Conservation (phyloP, 1,140 invertebrate species). For the Drosophila elegans region DNA sequence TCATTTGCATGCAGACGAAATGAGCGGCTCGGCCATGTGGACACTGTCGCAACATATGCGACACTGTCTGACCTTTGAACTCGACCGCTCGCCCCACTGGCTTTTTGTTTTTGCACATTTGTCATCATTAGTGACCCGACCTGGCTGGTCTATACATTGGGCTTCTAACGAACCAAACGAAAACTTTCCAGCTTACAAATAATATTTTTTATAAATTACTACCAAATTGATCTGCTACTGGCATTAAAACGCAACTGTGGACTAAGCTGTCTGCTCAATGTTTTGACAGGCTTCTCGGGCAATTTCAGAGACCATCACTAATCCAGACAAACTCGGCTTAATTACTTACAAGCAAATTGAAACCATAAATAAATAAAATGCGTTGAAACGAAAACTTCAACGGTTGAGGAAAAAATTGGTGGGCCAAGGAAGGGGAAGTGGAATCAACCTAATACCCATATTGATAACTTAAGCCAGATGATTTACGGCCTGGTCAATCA, state of each 20-base stretch:
- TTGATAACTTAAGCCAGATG: slow-evolving; percentile 79
- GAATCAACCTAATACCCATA: slow-evolving; percentile 62
- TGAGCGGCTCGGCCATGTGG: slow-evolving; percentile 55
- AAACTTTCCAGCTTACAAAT: no score
- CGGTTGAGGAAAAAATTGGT: slow-evolving; percentile 35
- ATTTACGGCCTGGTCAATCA: slow-evolving; percentile 62
- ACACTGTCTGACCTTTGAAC: slow-evolving; percentile 70
- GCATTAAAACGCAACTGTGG: slow-evolving; percentile 14
- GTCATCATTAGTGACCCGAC: slow-evolving; percentile 73
- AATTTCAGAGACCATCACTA: slow-evolving; percentile 61
- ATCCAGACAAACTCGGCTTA: slow-evolving; percentile 79
- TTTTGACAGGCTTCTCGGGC: slow-evolving; percentile 58
- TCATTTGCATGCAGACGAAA: slow-evolving; percentile 81
- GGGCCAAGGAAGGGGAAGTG: background rate
- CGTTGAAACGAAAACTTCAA: slow-evolving; percentile 66
- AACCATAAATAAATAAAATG: slow-evolving; percentile 79
- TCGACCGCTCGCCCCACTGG: slow-evolving; percentile 18
- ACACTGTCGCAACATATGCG: slow-evolving; percentile 71
- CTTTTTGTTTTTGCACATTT: slow-evolving; percentile 66
- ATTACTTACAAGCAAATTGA: slow-evolving; percentile 82
- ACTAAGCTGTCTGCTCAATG: slow-evolving; percentile 37
- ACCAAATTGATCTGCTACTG: slow-evolving; percentile 17
- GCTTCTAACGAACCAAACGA: no score
- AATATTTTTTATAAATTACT: background rate
- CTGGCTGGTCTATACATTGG: slow-evolving; percentile 18